Conservation (phyloP, 2,797 vertebrate genomes). For the Brachyalestes nurse region DNA sequence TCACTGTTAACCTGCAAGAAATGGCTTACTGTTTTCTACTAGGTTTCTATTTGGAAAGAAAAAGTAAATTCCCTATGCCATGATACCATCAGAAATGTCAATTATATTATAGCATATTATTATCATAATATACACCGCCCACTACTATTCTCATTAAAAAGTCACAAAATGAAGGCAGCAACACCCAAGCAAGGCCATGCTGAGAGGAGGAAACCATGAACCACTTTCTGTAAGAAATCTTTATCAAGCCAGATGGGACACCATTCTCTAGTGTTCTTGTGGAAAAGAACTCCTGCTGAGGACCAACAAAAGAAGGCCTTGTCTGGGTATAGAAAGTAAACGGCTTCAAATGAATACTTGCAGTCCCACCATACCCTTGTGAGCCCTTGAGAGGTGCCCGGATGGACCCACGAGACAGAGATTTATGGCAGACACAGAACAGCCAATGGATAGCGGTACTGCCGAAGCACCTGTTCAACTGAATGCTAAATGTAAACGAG, state of each 20-base stretch:
- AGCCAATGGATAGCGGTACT: constrained; percentile 55
- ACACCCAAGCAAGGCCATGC: background rate
- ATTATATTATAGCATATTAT: too few species aligned
- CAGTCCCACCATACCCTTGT: constrained; percentile 25
- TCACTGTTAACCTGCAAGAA: too few species aligned
- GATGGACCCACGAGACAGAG: constrained; percentile 51
- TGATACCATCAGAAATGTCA: background rate
- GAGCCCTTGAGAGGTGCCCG: constrained; percentile 49
- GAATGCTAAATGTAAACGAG: constrained; percentile 68
- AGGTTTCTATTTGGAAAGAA: too few species aligned
- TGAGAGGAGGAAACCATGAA: background rate
- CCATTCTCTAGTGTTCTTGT: constrained; percentile 55
- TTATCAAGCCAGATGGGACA: constrained; percentile 43
- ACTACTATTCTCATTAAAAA: background rate
- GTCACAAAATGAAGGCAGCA: background rate
- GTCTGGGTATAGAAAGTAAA: constrained; percentile 21
- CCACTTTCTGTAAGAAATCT: constrained; percentile 37
- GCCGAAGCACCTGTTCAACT: constrained; percentile 74
- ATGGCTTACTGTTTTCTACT: too few species aligned
- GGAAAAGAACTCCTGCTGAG: constrained; percentile 61
- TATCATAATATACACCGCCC: too few species aligned
- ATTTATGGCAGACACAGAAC: constrained; percentile 56
- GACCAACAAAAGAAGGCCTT: constrained; percentile 60
- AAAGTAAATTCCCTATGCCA: too few species aligned
- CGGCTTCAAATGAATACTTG: background rate